Evolutionary conservation across 1,140 invertebrate genomes (phyloP), one percentile per base, ranked within the genome.

Genomic region (Idris sp.): DNA sequence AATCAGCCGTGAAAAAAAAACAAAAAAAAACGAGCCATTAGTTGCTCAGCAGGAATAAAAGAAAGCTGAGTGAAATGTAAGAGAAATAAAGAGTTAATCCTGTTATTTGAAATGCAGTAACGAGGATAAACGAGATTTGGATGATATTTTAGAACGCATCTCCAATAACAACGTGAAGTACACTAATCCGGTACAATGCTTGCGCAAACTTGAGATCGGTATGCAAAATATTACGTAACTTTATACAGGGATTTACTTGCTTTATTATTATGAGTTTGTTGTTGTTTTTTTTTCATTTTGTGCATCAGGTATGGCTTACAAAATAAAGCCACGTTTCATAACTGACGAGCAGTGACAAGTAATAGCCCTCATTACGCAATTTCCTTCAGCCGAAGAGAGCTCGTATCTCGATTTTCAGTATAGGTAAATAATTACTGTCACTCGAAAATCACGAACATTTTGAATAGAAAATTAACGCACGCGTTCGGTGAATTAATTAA

Each of bases 61-160:
- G 19, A 22, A 22, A 22, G 11, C 9, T 4, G 2, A 33, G 30
- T 4, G 30, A n/a, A n/a, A n/a, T n/a, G n/a, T n/a, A n/a, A n/a
- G 6, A 10, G 33, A 25, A 15, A 25, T 14, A 51, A 13, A 40
- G 19, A 16, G 11, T 6, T 30, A 41, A 41, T 40, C 13, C 36
- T 18, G 33, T 54, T 40, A 41, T 41, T 41, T 15, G 36, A 19
- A 41, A 54, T 35, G 1, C 14, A 18, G 25, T 41, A 54, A 54
- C 13, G 49, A 41, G 36, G 36, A 54, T 51, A 36, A 51, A 51
- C 49, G 11, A 41, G 28, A 41, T 30, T 25, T 41, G 36, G 5
- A 54, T 40, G 49, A 41, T 25, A 35, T 25, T 36, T 7, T 15
- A 18, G 6, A 36, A 4, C 18, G 6, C 25, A 11, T 40, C 36